A percentile compares a stretch with the other conserved stretches of the same genome.
Evolutionary conservation across 2,113 vertebrate species (phyloP).

Genomic region (Bubo bubo): DNA sequence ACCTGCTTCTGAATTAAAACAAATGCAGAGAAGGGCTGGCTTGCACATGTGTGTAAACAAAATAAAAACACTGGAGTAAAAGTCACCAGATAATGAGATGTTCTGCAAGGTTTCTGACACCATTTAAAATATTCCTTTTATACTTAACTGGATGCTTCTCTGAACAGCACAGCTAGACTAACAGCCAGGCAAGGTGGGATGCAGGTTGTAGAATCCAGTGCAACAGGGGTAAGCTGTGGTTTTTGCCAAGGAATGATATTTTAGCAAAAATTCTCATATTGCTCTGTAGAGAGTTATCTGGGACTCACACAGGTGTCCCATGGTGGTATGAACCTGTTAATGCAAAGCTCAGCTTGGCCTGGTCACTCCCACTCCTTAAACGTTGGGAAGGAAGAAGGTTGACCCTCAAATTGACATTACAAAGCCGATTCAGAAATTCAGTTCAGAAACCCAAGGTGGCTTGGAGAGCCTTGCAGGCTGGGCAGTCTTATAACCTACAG

Average conservation of each 20-base stretch:
- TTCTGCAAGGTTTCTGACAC: background rate
- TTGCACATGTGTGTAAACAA: background rate
- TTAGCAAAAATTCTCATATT: background rate
- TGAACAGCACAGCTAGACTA: background rate
- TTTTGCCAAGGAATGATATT: background rate
- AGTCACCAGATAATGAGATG: background rate
- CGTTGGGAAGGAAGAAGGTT: background rate
- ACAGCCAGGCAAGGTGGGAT: background rate
- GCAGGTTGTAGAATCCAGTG: background rate
- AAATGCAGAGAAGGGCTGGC: background rate
- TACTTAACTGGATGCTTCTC: background rate
- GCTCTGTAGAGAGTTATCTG: background rate
- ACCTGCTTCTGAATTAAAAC: background rate
- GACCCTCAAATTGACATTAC: background rate
- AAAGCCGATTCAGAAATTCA: background rate
- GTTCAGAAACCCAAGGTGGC: background rate
- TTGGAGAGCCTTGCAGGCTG: background rate
- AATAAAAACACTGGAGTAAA: background rate
- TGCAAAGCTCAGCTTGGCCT: background rate
- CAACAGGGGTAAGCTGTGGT: background rate
- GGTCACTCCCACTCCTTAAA: background rate
- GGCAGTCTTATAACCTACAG: background rate
- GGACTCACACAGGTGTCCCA: background rate
- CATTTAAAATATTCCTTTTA: background rate
- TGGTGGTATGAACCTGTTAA: background rate